These are phyloP conservation scores for Sebastes iracundus DNA, from an alignment of 2,797 vertebrate genomes.

Conservation along the genomic window DNA sequence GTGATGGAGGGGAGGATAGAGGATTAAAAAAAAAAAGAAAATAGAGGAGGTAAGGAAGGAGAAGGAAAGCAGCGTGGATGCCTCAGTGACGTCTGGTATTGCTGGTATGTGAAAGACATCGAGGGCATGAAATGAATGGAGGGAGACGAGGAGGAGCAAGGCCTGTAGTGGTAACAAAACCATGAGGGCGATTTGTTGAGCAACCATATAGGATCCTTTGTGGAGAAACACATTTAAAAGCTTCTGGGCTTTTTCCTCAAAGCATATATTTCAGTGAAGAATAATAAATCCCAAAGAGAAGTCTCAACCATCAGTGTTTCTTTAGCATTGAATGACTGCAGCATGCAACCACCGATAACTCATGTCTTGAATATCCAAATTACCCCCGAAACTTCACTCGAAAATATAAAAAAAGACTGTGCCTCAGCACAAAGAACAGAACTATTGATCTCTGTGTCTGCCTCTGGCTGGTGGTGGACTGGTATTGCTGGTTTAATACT, in stretches of 20 bases:
- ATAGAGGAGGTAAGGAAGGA: slow-evolving; percentile 8
- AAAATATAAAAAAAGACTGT: background rate
- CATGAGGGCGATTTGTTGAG: background rate
- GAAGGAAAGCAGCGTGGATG: slow-evolving; percentile 5
- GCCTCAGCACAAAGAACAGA: slow-evolving; percentile 11
- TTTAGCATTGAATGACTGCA: background rate
- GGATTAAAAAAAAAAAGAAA: slow-evolving; percentile 14
- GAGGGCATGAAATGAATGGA: background rate
- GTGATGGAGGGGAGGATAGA: slow-evolving; percentile 10
- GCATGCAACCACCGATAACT: background rate
- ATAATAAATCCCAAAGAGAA: background rate
- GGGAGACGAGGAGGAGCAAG: background rate
- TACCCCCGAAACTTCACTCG: too few relatives aligned
- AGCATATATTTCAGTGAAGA: background rate
- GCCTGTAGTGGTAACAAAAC: background rate
- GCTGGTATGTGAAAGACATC: slow-evolving; percentile 38
- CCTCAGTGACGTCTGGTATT: slow-evolving; percentile 22
- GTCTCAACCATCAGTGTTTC: background rate
- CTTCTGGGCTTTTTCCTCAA: background rate
- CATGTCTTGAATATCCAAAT: background rate
- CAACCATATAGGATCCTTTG: background rate
- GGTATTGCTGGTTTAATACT: slow-evolving; percentile 55
- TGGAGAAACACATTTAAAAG: background rate
- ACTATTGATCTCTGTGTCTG: slow-evolving; percentile 31
- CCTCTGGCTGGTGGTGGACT: slow-evolving; percentile 37